Evolutionary conservation across 1,140 invertebrate genomes (phyloP).

Genomic region (Neodiprion pinetum): DNA sequence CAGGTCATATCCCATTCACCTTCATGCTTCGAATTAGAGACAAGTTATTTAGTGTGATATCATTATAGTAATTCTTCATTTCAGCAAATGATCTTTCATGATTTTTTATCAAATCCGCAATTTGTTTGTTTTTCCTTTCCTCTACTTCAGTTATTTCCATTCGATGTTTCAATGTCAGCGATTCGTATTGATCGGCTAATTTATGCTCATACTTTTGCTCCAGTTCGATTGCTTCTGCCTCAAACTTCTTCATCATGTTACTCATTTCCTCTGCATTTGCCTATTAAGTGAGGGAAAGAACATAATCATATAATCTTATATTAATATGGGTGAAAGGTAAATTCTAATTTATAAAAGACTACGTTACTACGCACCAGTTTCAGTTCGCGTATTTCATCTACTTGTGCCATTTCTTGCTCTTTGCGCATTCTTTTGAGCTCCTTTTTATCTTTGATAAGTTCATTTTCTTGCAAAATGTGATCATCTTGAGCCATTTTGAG

Average conservation of each 20-base stretch:
- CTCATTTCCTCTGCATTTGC: conserved; percentile 67
- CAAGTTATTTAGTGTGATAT: conserved; percentile 91
- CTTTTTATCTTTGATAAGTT: conserved; percentile 81
- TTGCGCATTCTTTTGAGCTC: conserved; percentile 75
- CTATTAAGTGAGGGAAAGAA: conserved; percentile 30
- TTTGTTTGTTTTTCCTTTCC: conserved; percentile 87
- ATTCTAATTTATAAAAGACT: conserved; percentile 7
- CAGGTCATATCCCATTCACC: conserved; percentile 50
- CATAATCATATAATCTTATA: conserved; percentile 17
- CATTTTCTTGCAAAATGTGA: conserved; percentile 75
- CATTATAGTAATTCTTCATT: conserved; percentile 93
- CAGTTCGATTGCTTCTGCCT: conserved; percentile 77
- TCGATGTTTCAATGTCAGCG: conserved; percentile 76
- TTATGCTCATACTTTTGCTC: conserved; percentile 84
- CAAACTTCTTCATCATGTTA: conserved; percentile 73
- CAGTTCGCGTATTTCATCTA: conserved; percentile 70
- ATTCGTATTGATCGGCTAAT: conserved; percentile 74
- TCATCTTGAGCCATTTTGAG: conserved; percentile 79
- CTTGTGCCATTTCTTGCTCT: conserved; percentile 73
- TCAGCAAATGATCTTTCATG: conserved; percentile 87
- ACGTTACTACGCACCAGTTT: conserved; percentile 64
- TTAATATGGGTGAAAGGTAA: conserved; percentile 12
- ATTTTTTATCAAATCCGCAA: conserved; percentile 79
- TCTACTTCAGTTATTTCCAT: conserved; percentile 87
- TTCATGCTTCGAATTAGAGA: conserved; percentile 82